Evolutionary conservation across 2,888 invertebrate genomes (phyloP), one percentile per base, ranked within the genome.

Genomic region (Harpalus rubripes): DNA sequence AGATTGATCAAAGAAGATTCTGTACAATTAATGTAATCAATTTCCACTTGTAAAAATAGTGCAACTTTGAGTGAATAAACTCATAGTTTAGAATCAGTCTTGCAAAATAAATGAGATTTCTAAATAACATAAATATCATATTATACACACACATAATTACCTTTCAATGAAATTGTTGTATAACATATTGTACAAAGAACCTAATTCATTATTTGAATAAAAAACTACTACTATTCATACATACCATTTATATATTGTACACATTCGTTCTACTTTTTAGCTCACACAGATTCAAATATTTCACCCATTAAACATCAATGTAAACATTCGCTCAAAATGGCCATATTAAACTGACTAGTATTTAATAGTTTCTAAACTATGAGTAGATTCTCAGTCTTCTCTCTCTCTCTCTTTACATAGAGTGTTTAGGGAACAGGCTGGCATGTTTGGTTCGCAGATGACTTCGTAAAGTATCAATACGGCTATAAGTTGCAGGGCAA

Each of bases 401-500:
- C 32, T 32, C 32, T 22, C 32, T 22, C 32, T 85, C 80, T 85
- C 85, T 18, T 85, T 80, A 85, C 65, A 83, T 79, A 18, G 76
- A 78, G 41, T 81, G 86, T 74, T 85, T 85, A 41, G 85, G 44
- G 16, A 78, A 83, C 52, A 85, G 90, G 87, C 91, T 91, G 88
- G 92, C 92, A 91, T 96, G 96, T 91, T 96, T 96, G 90, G 95
- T 93, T 87, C 96, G 94, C 91, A 96, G 93, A 90, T 97, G 97
- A 81, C 95, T 94, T 90, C 96, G 95, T 90, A 97, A 93, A 79
- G 97, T 96, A 92, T 97, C 97, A 91, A 96, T 96, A 91, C 97
- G 94, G 92, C 96, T 96, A 93, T 97, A 97, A 86, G 96, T 96
- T 89, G 96, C 96, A 87, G 96, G 95, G 92, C 97, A 97, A 92